These are phyloP conservation scores for Bombus vancouverensis DNA, from an alignment of 1,140 invertebrate species.

Conservation along the genomic window DNA sequence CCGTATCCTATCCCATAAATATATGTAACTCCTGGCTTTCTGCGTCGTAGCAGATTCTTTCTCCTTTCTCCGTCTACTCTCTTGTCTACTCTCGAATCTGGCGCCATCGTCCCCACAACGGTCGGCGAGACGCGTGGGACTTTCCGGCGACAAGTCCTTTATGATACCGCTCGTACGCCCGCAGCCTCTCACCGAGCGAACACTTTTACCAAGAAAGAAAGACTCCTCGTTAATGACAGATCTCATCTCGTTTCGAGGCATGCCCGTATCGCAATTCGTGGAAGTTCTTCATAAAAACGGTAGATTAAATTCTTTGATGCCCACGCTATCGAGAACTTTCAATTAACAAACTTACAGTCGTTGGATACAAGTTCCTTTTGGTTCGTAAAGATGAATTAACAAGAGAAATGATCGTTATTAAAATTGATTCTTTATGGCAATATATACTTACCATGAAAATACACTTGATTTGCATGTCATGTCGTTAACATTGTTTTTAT, in stretches of 20 bases:
- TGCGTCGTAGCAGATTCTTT: constrained; percentile 18
- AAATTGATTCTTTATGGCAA: neutral
- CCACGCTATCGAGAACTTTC: constrained; percentile 23
- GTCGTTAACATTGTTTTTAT: neutral
- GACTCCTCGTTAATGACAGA: constrained; percentile 43
- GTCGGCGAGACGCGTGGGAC: constrained; percentile 58
- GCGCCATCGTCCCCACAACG: constrained; percentile 44
- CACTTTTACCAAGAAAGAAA: constrained; percentile 49
- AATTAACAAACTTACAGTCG: neutral
- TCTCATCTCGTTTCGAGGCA: constrained; percentile 27
- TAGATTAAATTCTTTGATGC: constrained; percentile 11
- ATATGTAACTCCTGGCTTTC: constrained; percentile 7
- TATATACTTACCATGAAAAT: neutral
- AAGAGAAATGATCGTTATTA: neutral
- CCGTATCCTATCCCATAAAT: neutral
- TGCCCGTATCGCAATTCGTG: constrained; percentile 22
- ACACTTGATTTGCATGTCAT: neutral
- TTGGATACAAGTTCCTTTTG: neutral
- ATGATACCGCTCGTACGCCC: constrained; percentile 43
- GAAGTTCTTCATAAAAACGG: constrained; percentile 29
- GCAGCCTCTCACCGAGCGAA: constrained; percentile 19
- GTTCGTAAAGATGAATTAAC: neutral
- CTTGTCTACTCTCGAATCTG: constrained; percentile 55
- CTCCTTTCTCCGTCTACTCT: constrained; percentile 28
- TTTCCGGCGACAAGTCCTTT: constrained; percentile 54